Evolutionary conservation across 1,140 invertebrate genomes (phyloP).

Genomic region (Semibalanus balanoides): DNA sequence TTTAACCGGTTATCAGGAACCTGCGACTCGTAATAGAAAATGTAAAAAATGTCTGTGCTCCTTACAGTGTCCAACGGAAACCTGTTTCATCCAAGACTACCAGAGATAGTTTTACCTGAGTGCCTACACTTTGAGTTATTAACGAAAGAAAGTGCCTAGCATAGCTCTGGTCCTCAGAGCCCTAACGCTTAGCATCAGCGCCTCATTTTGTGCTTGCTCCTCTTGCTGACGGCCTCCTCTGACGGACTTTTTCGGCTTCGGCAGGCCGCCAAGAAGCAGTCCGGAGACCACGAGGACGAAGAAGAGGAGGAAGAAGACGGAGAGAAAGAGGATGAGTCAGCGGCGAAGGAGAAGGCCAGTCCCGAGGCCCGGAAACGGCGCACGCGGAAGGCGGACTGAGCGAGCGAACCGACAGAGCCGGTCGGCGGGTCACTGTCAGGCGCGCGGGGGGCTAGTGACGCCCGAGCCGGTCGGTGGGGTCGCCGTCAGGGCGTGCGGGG

Average conservation of each 20-base stretch:
- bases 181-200: conserved; percentile 8
- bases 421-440: no score
- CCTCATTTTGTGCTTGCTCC: conserved; percentile 17
- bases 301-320: conserved; percentile 37
- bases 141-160: no score
- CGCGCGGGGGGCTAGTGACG: no score
- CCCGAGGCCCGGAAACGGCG: conserved; percentile 41
- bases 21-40: no score
- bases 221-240: conserved; percentile 27
- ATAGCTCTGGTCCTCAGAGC: no score
- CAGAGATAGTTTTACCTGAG: conserved; percentile 21
- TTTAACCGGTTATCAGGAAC: no score
- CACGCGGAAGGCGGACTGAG: conserved; percentile 45
- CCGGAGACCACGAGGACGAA: conserved; percentile 28
- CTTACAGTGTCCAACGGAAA: background rate
- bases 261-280: conserved; percentile 16
- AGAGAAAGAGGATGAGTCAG: conserved; percentile 25
- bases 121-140: conserved; percentile 3
- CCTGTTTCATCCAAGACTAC: conserved; percentile 4
- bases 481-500: no score
- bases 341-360: conserved; percentile 28
- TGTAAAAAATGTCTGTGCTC: no score
- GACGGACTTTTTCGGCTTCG: conserved; percentile 19
- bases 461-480: no score
- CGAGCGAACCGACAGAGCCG: no score